Conservation (phyloP, 2,113 vertebrate genomes). For the Corythaeola cristata region DNA sequence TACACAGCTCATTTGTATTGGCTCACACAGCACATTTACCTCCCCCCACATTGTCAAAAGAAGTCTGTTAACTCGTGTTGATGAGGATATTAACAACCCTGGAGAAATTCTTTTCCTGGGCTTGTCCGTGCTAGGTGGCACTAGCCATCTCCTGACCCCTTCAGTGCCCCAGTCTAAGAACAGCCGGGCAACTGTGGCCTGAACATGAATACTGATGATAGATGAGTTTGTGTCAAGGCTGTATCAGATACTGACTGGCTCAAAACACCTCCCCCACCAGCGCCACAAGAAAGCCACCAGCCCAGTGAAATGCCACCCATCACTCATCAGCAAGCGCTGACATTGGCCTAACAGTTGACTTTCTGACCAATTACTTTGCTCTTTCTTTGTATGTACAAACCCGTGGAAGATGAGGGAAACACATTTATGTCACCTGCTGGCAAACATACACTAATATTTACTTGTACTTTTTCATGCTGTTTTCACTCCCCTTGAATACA, state of each 20-base stretch:
- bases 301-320: not conserved
- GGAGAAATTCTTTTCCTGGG: not conserved
- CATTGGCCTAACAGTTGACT: conserved; percentile 23
- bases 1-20: not conserved
- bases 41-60: not conserved
- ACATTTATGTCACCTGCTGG: not conserved
- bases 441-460: conserved; percentile 20
- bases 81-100: not conserved
- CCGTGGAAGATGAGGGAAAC: not conserved
- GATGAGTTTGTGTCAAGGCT: conserved; percentile 43
- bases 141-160: not conserved
- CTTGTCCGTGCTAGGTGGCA: not conserved
- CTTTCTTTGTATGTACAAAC: not conserved
- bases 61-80: not conserved
- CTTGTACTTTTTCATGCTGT: not conserved
- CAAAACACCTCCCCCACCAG: conserved; percentile 17
- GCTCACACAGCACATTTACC: not conserved
- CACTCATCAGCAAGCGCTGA: not conserved
- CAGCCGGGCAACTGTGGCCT: not conserved
- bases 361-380: not conserved
- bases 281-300: not conserved
- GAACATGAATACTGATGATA: not conserved
- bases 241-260: not conserved
- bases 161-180: not conserved
- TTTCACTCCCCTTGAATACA: not conserved